Conservation (phyloP, 2,888 invertebrate species). For the Flabesymbios commensalis region DNA sequence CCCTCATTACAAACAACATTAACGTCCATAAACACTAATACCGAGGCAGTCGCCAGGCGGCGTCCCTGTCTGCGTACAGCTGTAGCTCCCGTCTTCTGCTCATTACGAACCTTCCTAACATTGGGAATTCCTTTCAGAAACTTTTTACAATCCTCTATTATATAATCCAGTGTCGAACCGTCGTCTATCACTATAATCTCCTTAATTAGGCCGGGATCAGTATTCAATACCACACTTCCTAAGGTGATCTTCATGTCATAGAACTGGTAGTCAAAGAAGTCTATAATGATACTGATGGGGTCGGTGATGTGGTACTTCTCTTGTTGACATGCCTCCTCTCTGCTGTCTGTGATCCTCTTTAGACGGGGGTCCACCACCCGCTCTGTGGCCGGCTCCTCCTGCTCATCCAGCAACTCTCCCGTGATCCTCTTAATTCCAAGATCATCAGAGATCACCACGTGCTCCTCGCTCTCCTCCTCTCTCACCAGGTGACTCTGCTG, state of each 20-base stretch:
- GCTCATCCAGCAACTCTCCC: too few species aligned
- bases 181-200: constrained; percentile 38
- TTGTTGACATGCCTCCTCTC: constrained; percentile 10
- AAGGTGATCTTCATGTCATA: constrained; percentile 35
- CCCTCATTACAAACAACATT: constrained; percentile 26
- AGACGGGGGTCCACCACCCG: constrained; percentile 19
- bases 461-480: not conserved
- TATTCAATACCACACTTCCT: constrained; percentile 25
- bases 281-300: constrained; percentile 26
- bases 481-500: not conserved
- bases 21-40: constrained; percentile 32
- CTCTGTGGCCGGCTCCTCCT: not conserved
- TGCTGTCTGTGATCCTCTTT: constrained; percentile 18
- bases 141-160: constrained; percentile 19
- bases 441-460: not conserved
- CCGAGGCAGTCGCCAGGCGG: constrained; percentile 16
- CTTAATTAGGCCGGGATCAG: constrained; percentile 10
- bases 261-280: constrained; percentile 37
- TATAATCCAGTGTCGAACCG: constrained; percentile 33
- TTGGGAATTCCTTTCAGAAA: constrained; percentile 22
- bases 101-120: constrained; percentile 16
- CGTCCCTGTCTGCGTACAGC: constrained; percentile 25
- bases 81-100: constrained; percentile 15
- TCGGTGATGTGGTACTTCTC: not conserved
- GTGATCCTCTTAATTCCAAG: not conserved